Base-by-base conservation (phyloP, 2,888 invertebrate species). In the Euclidia mi region DNA sequence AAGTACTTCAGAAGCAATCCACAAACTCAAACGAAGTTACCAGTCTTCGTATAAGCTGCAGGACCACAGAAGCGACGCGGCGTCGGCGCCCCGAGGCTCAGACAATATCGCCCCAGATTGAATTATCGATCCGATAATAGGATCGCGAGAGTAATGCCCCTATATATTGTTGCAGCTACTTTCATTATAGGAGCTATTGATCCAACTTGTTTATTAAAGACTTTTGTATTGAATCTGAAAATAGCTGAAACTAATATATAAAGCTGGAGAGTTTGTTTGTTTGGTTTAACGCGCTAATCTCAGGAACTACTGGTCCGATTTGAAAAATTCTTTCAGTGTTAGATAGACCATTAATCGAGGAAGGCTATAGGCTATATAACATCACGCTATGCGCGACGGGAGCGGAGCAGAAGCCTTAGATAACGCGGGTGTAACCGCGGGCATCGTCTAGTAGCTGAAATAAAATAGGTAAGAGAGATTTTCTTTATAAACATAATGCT, bases 51-150 rank as follows among this genome's bases (percentile, higher is more conserved):
- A 35, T 41, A 34, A 35, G n/a, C 44, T 3, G n/a, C 53, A 60
- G 52, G 59, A 79, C 71, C 67, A 76, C 81, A 84, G 83, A 79
- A 84, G 88, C 84, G 78, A 65, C 56, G 46, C 62, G 51, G 66
- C 57, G 59, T 58, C 58, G 46, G 63, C 56, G 61, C 80, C 88
- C 77, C 71, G 65, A 77, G 88, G 89, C 87, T 78, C 77, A 82
- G 84, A 87, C 86, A 87, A 86, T 90, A 90, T 87, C 83, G 81
- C 70, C 73, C 81, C 71, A 76, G 87, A 92, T 91, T 91, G 89
- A 92, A 91, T 91, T 92, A 92, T 92, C 87, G 91, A 87, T 78
- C 82, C 81, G 86, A 87, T 91, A 92, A 91, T 91, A 77, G 88
- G 87, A 88, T 88, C 88, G 76, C 79, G 72, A 85, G 88, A 87